Evolutionary conservation across 2,113 vertebrate species (phyloP).

Genomic region (Lepisosteus oculatus): DNA sequence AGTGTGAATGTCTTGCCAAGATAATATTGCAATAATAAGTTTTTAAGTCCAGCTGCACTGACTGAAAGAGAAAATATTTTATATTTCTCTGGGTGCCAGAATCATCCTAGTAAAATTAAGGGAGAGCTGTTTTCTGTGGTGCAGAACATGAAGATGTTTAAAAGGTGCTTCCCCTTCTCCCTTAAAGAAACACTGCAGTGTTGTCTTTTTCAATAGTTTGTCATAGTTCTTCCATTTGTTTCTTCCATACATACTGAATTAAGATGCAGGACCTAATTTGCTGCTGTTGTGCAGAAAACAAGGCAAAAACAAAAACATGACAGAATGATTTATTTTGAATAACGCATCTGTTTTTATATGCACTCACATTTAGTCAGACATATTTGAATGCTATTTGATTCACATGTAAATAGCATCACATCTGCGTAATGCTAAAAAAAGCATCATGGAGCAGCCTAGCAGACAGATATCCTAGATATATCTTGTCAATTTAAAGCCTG

Average conservation of each 20-base stretch:
- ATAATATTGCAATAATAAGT: slow-evolving; percentile 20
- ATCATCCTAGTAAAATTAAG: slow-evolving; percentile 21
- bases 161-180: no score
- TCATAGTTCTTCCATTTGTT: background rate
- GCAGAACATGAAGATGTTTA: no score
- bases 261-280: no score
- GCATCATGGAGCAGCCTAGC: slow-evolving; percentile 36
- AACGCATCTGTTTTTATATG: slow-evolving; percentile 52
- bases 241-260: no score
- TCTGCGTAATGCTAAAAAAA: slow-evolving; percentile 35
- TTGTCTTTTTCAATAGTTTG: no score
- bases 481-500: slow-evolving; percentile 44
- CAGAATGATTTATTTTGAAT: slow-evolving; percentile 27
- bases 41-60: slow-evolving; percentile 33
- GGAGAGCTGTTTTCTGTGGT: background rate
- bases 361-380: slow-evolving; percentile 44
- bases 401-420: slow-evolving; percentile 61
- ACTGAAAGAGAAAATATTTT: slow-evolving; percentile 43
- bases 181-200: no score
- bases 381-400: slow-evolving; percentile 70
- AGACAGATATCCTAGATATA: slow-evolving; percentile 49
- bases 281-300: slow-evolving; percentile 24
- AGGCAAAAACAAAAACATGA: slow-evolving; percentile 29
- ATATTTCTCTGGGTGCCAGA: slow-evolving; percentile 32
- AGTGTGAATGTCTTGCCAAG: slow-evolving; percentile 33